These are phyloP conservation scores for Stomorhina lunata DNA, from an alignment of 2,888 invertebrate species.

Conservation along the genomic window DNA sequence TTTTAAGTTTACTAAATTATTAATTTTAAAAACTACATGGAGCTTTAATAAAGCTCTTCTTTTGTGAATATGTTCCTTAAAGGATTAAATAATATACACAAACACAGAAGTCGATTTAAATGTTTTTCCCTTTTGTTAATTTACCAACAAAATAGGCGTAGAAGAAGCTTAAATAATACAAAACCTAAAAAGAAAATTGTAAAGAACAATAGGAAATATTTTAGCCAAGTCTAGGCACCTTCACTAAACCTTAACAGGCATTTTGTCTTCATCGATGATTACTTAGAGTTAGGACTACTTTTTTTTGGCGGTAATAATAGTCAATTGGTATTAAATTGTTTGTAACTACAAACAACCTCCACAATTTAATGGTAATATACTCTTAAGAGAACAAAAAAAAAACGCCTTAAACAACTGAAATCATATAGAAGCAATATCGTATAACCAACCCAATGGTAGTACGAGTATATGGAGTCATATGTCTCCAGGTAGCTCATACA, in stretches of 20 bases:
- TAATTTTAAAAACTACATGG: no score
- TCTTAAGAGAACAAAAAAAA: slow-evolving; percentile 25
- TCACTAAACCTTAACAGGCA: slow-evolving; percentile 7
- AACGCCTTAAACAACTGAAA: slow-evolving; percentile 15
- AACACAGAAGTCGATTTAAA: slow-evolving; percentile 33
- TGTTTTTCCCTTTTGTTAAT: slow-evolving; percentile 10
- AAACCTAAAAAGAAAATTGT: neutral
- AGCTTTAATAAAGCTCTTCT: no score
- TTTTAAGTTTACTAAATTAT: no score
- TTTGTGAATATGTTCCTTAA: no score
- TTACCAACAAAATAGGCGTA: slow-evolving; percentile 51
- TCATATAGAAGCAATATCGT: no score
- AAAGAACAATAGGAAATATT: slow-evolving; percentile 56
- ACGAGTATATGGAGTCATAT: slow-evolving; percentile 26
- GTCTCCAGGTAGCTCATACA: neutral
- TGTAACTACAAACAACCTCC: slow-evolving; percentile 67
- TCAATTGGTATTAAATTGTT: slow-evolving; percentile 66
- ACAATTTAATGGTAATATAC: slow-evolving; percentile 60
- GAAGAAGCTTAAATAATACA: slow-evolving; percentile 46
- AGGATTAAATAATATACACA: neutral
- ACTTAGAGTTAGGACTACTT: neutral
- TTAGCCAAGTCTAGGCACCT: slow-evolving; percentile 40
- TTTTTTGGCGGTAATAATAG: slow-evolving; percentile 60
- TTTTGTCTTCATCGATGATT: slow-evolving; percentile 38
- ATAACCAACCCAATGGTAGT: no score